Base-by-base conservation (phyloP, 1,140 invertebrate genomes). In the Lepidurus couesii region DNA sequence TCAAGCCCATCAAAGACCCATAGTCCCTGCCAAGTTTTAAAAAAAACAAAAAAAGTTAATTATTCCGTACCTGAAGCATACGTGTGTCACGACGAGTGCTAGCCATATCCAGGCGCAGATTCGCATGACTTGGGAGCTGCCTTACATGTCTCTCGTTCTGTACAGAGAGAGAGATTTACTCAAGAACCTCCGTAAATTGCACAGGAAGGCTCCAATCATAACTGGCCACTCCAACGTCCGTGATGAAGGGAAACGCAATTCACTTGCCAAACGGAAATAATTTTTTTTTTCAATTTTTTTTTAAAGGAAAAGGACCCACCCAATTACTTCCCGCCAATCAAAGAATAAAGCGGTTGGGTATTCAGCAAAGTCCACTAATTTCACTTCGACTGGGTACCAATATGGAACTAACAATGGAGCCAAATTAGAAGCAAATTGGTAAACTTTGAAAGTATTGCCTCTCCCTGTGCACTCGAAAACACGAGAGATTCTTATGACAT, bases 81-180 rank as follows among this genome's bases (percentile, higher is more conserved):
- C 53, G 53, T 65, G 53, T 65, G 21, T 65, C 53, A 65, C 16
- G 53, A 65, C 53, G 53, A 65, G 53, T 65, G 53, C 53, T 65
- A 65, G 53, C 53, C 53, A 65, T 65, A 65, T 65, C 53, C 53
- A 65, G 53, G 53, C 53, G 53, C 53, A 65, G 53, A 65, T 65
- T 65, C 53, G 53, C 53, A 65, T 65, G 53, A 65, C 53, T 65
- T 65, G 16, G 16, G 53, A 65, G 53, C 53, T 65, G 53, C 53
- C 53, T 65, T 65, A 65, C 53, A 65, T 65, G 53, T 65, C 53
- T 65, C 13, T 65, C 53, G 53, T 65, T 13, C 16, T 65, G 53
- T 21, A 21, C 53, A 21, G 16, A 65, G 53, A 65, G 53, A 65
- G 34, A 34, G 16, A 65, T 7, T 65, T 65, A 65, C 53, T 65